Base-by-base conservation (phyloP, 37 sponge, comb jelly and placozoan genomes). In the Diacarnus erythraeanus region DNA sequence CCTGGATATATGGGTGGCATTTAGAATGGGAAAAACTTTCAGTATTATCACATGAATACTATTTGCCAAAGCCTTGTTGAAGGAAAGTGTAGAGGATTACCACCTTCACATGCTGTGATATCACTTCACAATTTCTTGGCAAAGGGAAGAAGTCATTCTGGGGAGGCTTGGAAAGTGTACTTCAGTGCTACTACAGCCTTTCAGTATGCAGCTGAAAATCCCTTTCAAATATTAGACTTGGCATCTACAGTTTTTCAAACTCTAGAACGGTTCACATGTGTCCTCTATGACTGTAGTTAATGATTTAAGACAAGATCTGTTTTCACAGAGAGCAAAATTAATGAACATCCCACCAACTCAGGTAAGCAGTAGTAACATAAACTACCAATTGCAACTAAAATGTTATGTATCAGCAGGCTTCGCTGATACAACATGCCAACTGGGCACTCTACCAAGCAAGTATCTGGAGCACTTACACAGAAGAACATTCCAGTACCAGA, bases 381-480 rank as follows among this genome's bases (percentile, higher is more conserved):
- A n/a, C n/a, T n/a, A 47, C 10, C 51, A 47, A 47, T 47, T 12
- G 6, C 12, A 12, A 12, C 51, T 47, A 47, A 15, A 47, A 47
- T 47, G 6, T 12, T 12, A 47, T 12, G 10, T 47, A 12, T 12
- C 51, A 6, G 12, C 12, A 47, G 51, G 51, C 51, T 47, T 6
- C 51, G 12, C 51, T 47, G 51, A 47, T 60, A 60, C 61, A 60
- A 25, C 61, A 60, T 60, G 22, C 61, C 27, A 60, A 60, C 27
- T 17, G 61, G 61, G 61, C 61, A 60, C 61, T 60, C 23, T 60
- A 60, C 23, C 61, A 60, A 60, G 61, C 61, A 26, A 60, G 61
- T 60, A 60, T 60, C 9, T 60, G 61, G 61, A 60, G 61, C 27
- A 60, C 61, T 60, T 60, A 60, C 23, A 60, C 61, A 60, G 22